Evolutionary conservation across 2,113 vertebrate species (phyloP), one percentile per base, ranked within the genome.

Genomic region (Kryptolebias marmoratus): DNA sequence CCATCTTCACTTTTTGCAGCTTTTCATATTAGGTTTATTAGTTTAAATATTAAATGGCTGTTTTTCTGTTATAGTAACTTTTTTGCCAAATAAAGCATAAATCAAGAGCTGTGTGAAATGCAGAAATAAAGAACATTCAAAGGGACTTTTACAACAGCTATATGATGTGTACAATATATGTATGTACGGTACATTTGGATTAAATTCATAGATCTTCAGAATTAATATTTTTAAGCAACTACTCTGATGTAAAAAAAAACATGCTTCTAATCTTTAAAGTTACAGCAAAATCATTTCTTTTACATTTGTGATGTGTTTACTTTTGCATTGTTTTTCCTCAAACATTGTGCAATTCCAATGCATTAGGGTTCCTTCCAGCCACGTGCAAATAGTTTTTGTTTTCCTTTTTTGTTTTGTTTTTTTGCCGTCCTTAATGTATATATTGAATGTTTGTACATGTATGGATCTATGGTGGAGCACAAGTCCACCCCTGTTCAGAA

Each of bases 341-440:
- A 22, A 55, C 31, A 13, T 68, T 22, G 65, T 71, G 63, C 47
- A 47, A 36, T 68, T 76, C n/a, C 7, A 28, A 71, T 54, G 53
- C 49, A 3, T 72, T 42, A 61, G 44, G 75, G 61, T 75, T 73
- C 27, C 28, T 32, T 30, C 6, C 31, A 66, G 59, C 70, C 70
- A 70, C 52, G 32, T 66, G 54, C 58, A 22, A 62, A 42, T 83
- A 18, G 10, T 56, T 72, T 50, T 52, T 7, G 57, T 52, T 22
- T 22, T 22, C 22, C 22, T 22, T 22, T 22, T 22, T 22, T 44
- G 10, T 60, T 73, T 59, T 52, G 42, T 63, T 36, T 83, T n/a
- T 77, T 42, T 63, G 68, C 84, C 70, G 6, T 83, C 55, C 73
- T 55, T 31, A 52, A 7, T 87, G 68, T 75, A 77, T 49, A 73